Evolutionary conservation across 1,140 invertebrate genomes (phyloP).

Genomic region (Drosophila lacteicornis): DNA sequence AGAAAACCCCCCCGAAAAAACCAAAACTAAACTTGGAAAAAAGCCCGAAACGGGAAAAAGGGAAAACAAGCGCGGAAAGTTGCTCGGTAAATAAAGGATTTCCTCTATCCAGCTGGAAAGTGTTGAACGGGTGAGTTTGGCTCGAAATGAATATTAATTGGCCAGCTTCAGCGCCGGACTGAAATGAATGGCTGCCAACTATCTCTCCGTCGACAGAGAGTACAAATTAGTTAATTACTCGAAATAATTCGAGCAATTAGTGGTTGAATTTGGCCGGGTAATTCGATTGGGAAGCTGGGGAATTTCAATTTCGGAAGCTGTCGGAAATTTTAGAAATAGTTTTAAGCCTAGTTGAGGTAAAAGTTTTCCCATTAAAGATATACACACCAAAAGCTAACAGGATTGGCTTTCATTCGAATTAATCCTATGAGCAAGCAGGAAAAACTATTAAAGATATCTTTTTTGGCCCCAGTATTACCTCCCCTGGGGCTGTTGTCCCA

Average conservation of each 20-base stretch:
- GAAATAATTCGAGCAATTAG: slow-evolving; percentile 40
- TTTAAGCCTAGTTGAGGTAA: background rate
- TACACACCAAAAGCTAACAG: background rate
- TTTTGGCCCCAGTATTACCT: background rate
- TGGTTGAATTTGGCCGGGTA: slow-evolving; percentile 16
- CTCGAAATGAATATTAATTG: slow-evolving; percentile 52
- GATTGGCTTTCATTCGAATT: background rate
- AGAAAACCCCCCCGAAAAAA: slow-evolving; percentile 32
- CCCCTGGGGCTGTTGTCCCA: slow-evolving; percentile 10
- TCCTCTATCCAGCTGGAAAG: slow-evolving; percentile 23
- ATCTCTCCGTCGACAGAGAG: slow-evolving; percentile 27
- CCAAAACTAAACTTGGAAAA: slow-evolving; percentile 27
- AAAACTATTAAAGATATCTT: background rate
- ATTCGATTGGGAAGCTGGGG: slow-evolving; percentile 19
- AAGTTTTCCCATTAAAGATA: background rate
- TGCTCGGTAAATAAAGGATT: slow-evolving; percentile 50
- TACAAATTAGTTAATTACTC: slow-evolving; percentile 44
- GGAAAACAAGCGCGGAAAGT: slow-evolving; percentile 49
- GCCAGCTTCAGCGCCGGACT: slow-evolving; percentile 8
- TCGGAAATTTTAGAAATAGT: background rate
- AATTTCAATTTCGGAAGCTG: slow-evolving; percentile 12
- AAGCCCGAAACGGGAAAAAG: slow-evolving; percentile 25
- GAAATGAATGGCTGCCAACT: slow-evolving; percentile 32
- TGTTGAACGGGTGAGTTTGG: slow-evolving; percentile 38
- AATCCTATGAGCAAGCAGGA: background rate